These are phyloP conservation scores for Apodemus speciosus DNA, from an alignment of 2,113 vertebrate species.

Conservation along the genomic window DNA sequence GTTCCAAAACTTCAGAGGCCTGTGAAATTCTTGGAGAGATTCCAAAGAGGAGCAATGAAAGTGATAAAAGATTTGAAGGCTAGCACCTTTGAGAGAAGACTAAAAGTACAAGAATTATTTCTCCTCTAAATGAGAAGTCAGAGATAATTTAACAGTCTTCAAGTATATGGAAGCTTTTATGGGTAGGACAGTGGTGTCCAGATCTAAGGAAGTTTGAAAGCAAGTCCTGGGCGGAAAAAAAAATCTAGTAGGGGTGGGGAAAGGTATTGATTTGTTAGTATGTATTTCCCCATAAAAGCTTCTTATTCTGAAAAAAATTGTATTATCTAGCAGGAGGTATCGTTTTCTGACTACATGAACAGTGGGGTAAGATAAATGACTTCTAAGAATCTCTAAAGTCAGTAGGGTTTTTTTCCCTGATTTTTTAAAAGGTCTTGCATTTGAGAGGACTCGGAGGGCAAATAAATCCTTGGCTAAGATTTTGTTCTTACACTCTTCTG, in stretches of 20 bases:
- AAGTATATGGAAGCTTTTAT: conserved; percentile 60
- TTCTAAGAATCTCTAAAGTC: conserved; percentile 72
- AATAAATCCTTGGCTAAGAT: conserved; percentile 71
- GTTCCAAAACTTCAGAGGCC: conserved; percentile 63
- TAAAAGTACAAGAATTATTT: conserved; percentile 77
- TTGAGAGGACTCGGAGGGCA: conserved; percentile 64
- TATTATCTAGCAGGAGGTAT: conserved; percentile 20
- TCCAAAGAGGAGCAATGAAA: conserved; percentile 75
- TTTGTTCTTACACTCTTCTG: conserved; percentile 63
- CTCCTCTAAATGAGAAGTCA: conserved; percentile 75
- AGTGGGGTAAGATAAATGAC: conserved; percentile 75
- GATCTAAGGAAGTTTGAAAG: background rate
- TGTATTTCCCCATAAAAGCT: background rate
- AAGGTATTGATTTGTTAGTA: no score
- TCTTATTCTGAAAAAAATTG: background rate
- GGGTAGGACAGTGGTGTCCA: background rate
- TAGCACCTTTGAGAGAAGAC: conserved; percentile 74
- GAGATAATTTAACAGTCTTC: conserved; percentile 72
- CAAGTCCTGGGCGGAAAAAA: background rate
- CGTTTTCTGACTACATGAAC: conserved; percentile 40
- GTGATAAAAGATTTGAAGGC: conserved; percentile 76
- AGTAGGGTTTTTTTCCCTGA: background rate
- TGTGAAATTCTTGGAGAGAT: conserved; percentile 66
- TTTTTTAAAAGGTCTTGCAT: conserved; percentile 75
- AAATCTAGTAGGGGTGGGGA: background rate